Evolutionary conservation across 2,113 vertebrate species (phyloP).

Genomic region (Pterocles gutturalis): DNA sequence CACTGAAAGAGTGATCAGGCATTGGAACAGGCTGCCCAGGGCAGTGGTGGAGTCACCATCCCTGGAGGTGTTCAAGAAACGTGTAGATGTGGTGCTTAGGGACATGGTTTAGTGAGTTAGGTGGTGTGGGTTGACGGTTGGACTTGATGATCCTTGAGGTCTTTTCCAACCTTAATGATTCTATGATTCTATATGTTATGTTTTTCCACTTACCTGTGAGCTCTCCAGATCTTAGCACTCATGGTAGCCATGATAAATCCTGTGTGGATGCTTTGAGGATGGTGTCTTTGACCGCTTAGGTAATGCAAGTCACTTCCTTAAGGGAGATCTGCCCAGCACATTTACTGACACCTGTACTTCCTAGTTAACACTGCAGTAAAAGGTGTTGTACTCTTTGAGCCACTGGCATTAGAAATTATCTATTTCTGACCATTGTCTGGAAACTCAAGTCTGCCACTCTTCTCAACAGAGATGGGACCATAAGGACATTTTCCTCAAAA

Average conservation of each 20-base stretch:
- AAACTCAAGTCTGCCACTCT: neutral
- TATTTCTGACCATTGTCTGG: neutral
- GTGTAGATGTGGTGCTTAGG: too few relatives aligned
- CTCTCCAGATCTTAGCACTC: neutral
- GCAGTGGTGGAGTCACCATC: too few relatives aligned
- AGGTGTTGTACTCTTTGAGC: neutral
- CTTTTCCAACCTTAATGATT: too few relatives aligned
- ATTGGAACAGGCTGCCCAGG: too few relatives aligned
- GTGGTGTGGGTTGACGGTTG: too few relatives aligned
- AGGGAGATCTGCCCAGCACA: neutral
- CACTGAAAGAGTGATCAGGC: too few relatives aligned
- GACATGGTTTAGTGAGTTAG: too few relatives aligned
- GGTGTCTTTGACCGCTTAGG: neutral
- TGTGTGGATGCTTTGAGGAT: neutral
- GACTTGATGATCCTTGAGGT: too few relatives aligned
- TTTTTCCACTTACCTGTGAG: neutral
- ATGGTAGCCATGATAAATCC: neutral
- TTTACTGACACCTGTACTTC: neutral
- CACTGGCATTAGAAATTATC: neutral
- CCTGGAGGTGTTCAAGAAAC: too few relatives aligned
- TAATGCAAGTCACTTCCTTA: neutral
- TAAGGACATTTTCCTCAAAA: neutral
- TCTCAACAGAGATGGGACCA: neutral
- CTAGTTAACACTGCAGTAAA: neutral
- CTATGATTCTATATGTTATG: neutral